Base-by-base conservation (phyloP, 2,888 invertebrate species). In the Nemotelus nigrinus region DNA sequence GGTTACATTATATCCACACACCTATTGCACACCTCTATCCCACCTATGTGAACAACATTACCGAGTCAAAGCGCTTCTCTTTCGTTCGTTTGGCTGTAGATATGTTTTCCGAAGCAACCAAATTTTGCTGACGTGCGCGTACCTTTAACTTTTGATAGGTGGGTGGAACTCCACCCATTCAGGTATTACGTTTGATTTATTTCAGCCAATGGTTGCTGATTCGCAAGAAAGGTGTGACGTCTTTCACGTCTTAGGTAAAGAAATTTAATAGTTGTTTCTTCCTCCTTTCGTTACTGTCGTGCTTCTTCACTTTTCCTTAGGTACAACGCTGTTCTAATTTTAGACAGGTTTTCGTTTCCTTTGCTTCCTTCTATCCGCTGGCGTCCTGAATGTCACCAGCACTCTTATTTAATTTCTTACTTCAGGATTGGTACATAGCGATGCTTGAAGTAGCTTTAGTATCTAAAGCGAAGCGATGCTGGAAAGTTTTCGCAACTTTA, bases 71-170 rank as follows among this genome's bases (percentile, higher is more conserved):
- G 76, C 65, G 53, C 68, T 70, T 58, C 68, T 70, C 75, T 78
- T 65, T 77, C 65, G 55, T 64, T 65, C 48, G 70, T 78, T 78
- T 78, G 58, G 65, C 53, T 78, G 78, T 78, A 72, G 77, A 76
- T 60, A 43, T 60, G 57, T 45, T 68, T 48, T 67, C 60, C 68
- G 58, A 53, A 60, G 43, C 44, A 50, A 68, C 63, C 39, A 44
- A 63, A 80, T 79, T 80, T 78, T 76, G 77, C 78, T 79, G 79
- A 78, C 77, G 78, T 79, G 77, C 80, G 81, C 81, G 79, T 79
- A 80, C 80, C 80, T 81, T 78, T 78, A 70, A 57, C 77, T 79
- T 78, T 81, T 80, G 81, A 80, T 82, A 81, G 81, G 81, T 82
- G 81, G 82, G 82, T 82, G 80, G 50, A 80, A 79, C 77, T 77